Percentiles rank a stretch among this genome's conserved stretches.
These are phyloP conservation scores for Leptothorax acervorum DNA, from an alignment of 2,888 invertebrate species.

Conservation along the genomic window DNA sequence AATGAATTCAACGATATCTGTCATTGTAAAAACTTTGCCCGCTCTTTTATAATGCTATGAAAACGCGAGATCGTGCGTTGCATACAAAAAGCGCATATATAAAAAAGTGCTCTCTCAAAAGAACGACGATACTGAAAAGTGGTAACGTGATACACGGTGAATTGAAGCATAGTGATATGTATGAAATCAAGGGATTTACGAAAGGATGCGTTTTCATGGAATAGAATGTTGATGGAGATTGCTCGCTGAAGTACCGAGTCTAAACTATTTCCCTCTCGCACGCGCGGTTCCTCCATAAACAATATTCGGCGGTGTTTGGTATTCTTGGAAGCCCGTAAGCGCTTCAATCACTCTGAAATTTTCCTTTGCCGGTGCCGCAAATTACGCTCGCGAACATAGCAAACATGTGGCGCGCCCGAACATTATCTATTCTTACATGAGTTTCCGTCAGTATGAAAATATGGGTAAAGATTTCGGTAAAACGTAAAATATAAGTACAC, in stretches of 20 bases:
- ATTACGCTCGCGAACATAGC: constrained; percentile 11
- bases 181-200: constrained; percentile 12
- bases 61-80: constrained; percentile 1
- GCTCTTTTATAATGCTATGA: not conserved
- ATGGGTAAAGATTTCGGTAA: not conserved
- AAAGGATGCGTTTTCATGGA: constrained; percentile 12
- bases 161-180: not conserved
- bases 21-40: not conserved
- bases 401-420: constrained; percentile 21
- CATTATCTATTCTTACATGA: constrained; percentile 41
- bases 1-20: constrained; percentile 5
- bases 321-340: constrained; percentile 61
- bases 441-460: constrained; percentile 19
- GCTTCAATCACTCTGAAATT: constrained; percentile 57
- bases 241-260: constrained; percentile 4
- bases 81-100: not conserved
- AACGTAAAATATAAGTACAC: not conserved
- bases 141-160: constrained; percentile 9
- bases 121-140: constrained; percentile 22
- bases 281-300: constrained; percentile 61
- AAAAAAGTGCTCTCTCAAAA: constrained; percentile 22
- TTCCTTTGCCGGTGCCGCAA: constrained; percentile 16
- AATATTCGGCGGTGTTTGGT: constrained; percentile 54
- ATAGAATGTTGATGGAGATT: constrained; percentile 40
- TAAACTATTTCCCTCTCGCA: constrained; percentile 27